phyloP scores from a whole-genome alignment of 2,888 invertebrate species.

The Pachliopta kotzebuea region DNA sequence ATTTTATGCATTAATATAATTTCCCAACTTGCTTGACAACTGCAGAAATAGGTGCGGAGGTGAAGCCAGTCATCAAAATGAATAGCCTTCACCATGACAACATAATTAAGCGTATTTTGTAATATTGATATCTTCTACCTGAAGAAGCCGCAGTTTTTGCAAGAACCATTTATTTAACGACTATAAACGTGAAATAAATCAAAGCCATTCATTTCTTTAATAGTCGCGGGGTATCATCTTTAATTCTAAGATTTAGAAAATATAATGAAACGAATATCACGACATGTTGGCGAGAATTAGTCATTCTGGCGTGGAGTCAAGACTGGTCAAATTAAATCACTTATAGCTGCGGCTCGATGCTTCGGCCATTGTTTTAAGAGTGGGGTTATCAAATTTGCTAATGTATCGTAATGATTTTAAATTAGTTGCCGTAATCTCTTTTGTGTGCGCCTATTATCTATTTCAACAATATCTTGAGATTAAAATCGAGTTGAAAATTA shows the following conservation, averaged over 20 bases:
- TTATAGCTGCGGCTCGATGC: conserved; percentile 54
- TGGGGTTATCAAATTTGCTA: conserved; percentile 51
- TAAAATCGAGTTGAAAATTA: conserved; percentile 70
- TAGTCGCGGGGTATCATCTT: conserved; percentile 40
- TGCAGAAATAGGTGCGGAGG: neutral
- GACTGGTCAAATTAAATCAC: conserved; percentile 63
- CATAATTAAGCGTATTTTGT: neutral
- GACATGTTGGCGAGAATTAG: conserved; percentile 62
- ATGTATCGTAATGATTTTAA: conserved; percentile 42
- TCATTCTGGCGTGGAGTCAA: conserved; percentile 75
- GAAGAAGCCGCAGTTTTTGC: conserved; percentile 1
- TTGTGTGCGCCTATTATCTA: conserved; percentile 59
- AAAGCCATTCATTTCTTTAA: conserved; percentile 44
- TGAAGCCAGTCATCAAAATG: no score
- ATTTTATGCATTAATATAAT: no score
- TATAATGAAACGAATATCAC: conserved; percentile 61
- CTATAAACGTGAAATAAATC: conserved; percentile 18
- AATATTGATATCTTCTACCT: neutral
- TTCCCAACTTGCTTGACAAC: no score
- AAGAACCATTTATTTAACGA: conserved; percentile 9
- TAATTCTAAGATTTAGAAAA: conserved; percentile 55
- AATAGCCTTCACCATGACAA: no score
- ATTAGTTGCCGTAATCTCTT: conserved; percentile 47
- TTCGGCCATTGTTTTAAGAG: conserved; percentile 64
- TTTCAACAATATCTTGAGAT: conserved; percentile 72